Evolutionary conservation across 1,140 invertebrate genomes (phyloP), one percentile per base, ranked within the genome.

Genomic region (Lerema accius): DNA sequence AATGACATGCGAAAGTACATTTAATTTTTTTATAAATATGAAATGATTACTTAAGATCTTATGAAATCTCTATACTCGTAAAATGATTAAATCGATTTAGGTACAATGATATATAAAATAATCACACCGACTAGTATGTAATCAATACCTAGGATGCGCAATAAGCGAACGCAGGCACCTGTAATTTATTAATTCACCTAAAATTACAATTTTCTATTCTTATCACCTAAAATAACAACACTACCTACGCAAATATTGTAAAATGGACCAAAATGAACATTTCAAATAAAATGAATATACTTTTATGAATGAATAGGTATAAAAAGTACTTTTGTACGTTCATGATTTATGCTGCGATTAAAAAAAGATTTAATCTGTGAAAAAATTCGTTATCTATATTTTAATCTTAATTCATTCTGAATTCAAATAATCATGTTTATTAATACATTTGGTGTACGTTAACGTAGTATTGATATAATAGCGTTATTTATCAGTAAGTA

Each of bases 111-210:
- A 56, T 66, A 67, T 67, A 67, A 56, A 68, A 67, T 58, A 62
- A 71, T 65, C 53, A 71, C 40, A 58, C 60, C 59, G 71, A 73
- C 71, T 73, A 73, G 71, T 73, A 73, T 67, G 59, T 73, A 53
- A 35, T 39, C 48, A 56, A 56, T 56, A 26, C 40, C 40, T 58
- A 58, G 19, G 37, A 32, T 45, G 28, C 39, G 42, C 40, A 32
- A 45, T 58, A 58, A 45, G 40, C 53, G 32, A 58, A 58, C 40
- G 10, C 40, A 45, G 40, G 40, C 50, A 53, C 53, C 53, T 45
- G 53, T 43, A 43, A 28, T 45, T 45, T 11, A 58, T 58, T 45
- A 16, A 26, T 55, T 17, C 17, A 26, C 17, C 10, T 58, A 45
- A 17, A 16, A 35, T 58, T 58, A 58, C 51, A 43, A 55, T 28